A percentile compares a stretch with the other conserved stretches of the same genome.
phyloP scores from a whole-genome alignment of 1,140 invertebrate genomes.

The Vollenhovia emeryi region DNA sequence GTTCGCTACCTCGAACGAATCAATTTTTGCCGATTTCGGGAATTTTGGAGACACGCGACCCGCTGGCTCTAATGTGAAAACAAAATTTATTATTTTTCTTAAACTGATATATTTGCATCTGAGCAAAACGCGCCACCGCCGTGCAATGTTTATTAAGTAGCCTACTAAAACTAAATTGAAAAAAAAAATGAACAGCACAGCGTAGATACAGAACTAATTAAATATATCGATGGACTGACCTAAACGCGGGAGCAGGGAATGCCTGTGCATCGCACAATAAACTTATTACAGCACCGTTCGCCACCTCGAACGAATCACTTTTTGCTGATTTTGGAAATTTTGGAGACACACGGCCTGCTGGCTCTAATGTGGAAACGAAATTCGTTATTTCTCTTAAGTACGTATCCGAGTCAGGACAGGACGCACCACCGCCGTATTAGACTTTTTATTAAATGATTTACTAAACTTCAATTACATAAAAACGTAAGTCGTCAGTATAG shows the following conservation, averaged over 20 bases:
- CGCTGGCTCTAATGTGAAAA: constrained; percentile 85
- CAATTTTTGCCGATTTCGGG: constrained; percentile 81
- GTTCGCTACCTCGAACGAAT: constrained; percentile 74
- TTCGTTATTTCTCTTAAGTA: constrained; percentile 16
- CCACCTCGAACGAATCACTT: constrained; percentile 76
- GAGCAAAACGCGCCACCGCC: constrained; percentile 58
- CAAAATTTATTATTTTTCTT: constrained; percentile 40
- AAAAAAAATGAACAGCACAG: background rate
- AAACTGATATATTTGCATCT: background rate
- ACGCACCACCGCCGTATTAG: constrained; percentile 58
- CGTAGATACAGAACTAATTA: background rate
- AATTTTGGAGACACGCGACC: constrained; percentile 88
- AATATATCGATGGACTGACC: constrained; percentile 66
- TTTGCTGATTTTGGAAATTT: constrained; percentile 85
- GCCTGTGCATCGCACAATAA: constrained; percentile 89
- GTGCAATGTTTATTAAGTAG: background rate
- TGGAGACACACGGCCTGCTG: constrained; percentile 87
- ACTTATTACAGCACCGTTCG: constrained; percentile 75
- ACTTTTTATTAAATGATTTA: background rate
- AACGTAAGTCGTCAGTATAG: background rate
- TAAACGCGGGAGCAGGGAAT: constrained; percentile 85
- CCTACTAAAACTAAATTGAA: background rate
- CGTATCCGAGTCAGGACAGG: background rate
- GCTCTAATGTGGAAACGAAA: constrained; percentile 82
- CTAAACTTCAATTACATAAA: background rate